Conservation (phyloP, 2,888 invertebrate species). For the Drosophila nigritarsus region DNA sequence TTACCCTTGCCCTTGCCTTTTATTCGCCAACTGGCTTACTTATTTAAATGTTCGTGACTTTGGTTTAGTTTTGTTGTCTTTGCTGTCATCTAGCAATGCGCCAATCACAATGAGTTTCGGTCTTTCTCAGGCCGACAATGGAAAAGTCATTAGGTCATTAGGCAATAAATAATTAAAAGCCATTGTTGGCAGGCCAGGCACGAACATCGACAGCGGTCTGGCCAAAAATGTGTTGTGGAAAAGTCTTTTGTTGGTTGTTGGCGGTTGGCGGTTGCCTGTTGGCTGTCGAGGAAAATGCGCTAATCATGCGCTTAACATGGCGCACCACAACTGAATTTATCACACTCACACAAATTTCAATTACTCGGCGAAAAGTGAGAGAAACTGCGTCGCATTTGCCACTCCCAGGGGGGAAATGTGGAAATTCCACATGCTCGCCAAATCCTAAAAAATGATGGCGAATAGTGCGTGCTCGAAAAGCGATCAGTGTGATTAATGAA, state of each 20-base stretch:
- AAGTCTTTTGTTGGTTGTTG: constrained; percentile 1
- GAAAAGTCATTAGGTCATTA: constrained; percentile 73
- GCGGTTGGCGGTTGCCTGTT: constrained; percentile 11
- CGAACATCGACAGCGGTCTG: constrained; percentile 35
- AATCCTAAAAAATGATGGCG: constrained; percentile 81
- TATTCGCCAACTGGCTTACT: constrained; percentile 7
- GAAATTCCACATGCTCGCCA: constrained; percentile 55
- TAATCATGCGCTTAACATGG: constrained; percentile 76
- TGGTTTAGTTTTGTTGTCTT: constrained; percentile 34
- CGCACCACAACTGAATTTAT: constrained; percentile 62
- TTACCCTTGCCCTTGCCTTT: not conserved
- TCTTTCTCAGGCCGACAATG: constrained; percentile 41
- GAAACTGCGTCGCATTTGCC: constrained; percentile 46
- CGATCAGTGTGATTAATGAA: constrained; percentile 82
- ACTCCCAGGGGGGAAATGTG: constrained; percentile 23
- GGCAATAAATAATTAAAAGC: constrained; percentile 73
- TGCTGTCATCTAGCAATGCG: constrained; percentile 20
- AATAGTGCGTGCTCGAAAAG: constrained; percentile 79
- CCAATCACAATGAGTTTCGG: constrained; percentile 43
- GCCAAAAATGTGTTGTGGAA: constrained; percentile 26
- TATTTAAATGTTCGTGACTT: constrained; percentile 52
- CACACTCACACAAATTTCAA: constrained; percentile 76
- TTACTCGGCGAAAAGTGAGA: constrained; percentile 51
- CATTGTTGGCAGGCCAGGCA: constrained; percentile 60
- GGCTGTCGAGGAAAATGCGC: constrained; percentile 58